Evolutionary conservation across 1,140 invertebrate species (phyloP).

Genomic region (Chrysoperla carnea): DNA sequence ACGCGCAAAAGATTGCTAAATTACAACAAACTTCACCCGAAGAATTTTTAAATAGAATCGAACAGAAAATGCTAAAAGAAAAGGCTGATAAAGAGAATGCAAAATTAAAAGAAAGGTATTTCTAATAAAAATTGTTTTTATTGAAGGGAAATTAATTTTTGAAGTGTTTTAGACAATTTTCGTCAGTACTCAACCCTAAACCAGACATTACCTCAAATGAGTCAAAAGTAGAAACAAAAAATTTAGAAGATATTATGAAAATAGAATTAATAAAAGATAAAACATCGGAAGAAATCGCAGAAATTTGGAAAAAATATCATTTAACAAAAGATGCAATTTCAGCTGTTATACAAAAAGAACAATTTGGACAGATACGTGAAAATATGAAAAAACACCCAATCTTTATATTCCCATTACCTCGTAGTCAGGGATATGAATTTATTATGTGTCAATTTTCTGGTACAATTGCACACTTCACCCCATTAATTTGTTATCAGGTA

Average conservation of each 20-base stretch:
- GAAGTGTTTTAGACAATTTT: conserved; percentile 22
- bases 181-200: conserved; percentile 35
- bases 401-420: conserved; percentile 69
- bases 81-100: conserved; percentile 18
- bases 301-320: conserved; percentile 70
- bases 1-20: conserved; percentile 55
- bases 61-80: conserved; percentile 33
- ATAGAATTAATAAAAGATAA: conserved; percentile 57
- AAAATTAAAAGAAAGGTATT: conserved; percentile 5
- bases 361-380: conserved; percentile 37
- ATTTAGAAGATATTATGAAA: conserved; percentile 60
- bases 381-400: conserved; percentile 39
- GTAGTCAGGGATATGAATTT: conserved; percentile 76
- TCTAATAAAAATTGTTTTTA: conserved; percentile 3
- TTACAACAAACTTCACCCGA: conserved; percentile 56
- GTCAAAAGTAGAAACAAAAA: conserved; percentile 25
- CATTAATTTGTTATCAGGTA: conserved; percentile 70
- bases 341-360: conserved; percentile 41
- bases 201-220: conserved; percentile 15
- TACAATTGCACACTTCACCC: conserved; percentile 70
- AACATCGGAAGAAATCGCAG: conserved; percentile 48
- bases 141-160: conserved; percentile 13
- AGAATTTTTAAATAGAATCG: conserved; percentile 50
- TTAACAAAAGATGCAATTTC: conserved; percentile 55
- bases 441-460: conserved; percentile 59